phyloP scores from a whole-genome alignment of 2,797 vertebrate species.

The Phoeniculus purpureus region DNA sequence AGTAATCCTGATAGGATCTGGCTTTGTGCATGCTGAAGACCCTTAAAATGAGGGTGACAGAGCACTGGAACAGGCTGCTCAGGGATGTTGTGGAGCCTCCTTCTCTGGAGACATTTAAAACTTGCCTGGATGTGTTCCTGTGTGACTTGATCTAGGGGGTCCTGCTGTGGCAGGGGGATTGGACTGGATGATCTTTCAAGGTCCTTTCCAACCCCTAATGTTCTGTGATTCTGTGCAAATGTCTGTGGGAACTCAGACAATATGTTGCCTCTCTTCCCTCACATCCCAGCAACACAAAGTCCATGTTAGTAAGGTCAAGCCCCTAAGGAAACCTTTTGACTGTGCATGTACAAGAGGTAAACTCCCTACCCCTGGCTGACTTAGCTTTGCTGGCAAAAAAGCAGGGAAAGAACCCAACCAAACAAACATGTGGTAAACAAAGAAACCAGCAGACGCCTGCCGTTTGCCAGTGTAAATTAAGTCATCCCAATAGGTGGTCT shows the following conservation, averaged over 20 bases:
- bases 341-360: neutral
- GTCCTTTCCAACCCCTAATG: too few relatives aligned
- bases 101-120: too few relatives aligned
- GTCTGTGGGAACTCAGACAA: neutral
- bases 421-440: constrained; percentile 8
- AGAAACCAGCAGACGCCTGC: constrained; percentile 2
- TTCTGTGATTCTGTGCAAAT: neutral
- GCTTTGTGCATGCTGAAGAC: neutral
- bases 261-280: neutral
- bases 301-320: neutral
- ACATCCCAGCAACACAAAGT: neutral
- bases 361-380: neutral
- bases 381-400: neutral
- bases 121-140: too few relatives aligned
- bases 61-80: too few relatives aligned
- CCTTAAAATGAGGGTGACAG: neutral
- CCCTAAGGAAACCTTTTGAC: neutral
- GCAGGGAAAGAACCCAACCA: accelerated
- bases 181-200: too few relatives aligned
- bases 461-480: constrained; percentile 64
- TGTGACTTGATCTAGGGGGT: too few relatives aligned
- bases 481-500: constrained; percentile 41
- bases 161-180: too few relatives aligned
- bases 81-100: too few relatives aligned
- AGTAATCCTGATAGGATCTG: neutral